Conservation (phyloP, 2,888 invertebrate species). For the Trichopoda pennipes region DNA sequence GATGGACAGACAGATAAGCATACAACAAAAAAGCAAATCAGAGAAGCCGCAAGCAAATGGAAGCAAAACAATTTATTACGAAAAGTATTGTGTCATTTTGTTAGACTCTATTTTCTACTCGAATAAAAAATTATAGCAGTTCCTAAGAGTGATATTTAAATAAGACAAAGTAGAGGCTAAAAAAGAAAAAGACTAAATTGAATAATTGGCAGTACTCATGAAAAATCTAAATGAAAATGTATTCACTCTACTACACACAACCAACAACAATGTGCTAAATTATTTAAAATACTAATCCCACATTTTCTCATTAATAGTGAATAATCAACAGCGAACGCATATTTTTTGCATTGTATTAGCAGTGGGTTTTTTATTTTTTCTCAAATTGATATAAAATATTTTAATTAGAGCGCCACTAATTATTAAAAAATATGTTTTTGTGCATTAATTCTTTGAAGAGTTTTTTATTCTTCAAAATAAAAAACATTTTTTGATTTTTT, state of each 20-base stretch:
- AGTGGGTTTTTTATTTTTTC: too few relatives aligned
- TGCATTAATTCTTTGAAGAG: constrained; percentile 6
- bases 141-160: constrained; percentile 44
- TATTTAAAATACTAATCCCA: constrained; percentile 25
- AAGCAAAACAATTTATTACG: constrained; percentile 35
- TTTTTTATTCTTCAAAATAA: neutral
- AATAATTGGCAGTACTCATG: constrained; percentile 57
- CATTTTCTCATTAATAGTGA: constrained; percentile 15
- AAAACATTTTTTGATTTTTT: neutral
- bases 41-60: constrained; percentile 1
- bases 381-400: neutral
- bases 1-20: constrained; percentile 17
- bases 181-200: constrained; percentile 33
- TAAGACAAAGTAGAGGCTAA: constrained; percentile 24
- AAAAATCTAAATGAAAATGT: constrained; percentile 16
- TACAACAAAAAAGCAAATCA: constrained; percentile 30
- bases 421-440: constrained; percentile 56
- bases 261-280: constrained; percentile 57
- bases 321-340: neutral
- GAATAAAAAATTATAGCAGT: constrained; percentile 26
- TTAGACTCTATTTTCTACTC: constrained; percentile 40
- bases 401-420: constrained; percentile 62
- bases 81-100: constrained; percentile 58
- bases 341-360: constrained; percentile 1
- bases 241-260: neutral